Conservation (phyloP, 2,888 invertebrate genomes). For the Campoplex nolae region DNA sequence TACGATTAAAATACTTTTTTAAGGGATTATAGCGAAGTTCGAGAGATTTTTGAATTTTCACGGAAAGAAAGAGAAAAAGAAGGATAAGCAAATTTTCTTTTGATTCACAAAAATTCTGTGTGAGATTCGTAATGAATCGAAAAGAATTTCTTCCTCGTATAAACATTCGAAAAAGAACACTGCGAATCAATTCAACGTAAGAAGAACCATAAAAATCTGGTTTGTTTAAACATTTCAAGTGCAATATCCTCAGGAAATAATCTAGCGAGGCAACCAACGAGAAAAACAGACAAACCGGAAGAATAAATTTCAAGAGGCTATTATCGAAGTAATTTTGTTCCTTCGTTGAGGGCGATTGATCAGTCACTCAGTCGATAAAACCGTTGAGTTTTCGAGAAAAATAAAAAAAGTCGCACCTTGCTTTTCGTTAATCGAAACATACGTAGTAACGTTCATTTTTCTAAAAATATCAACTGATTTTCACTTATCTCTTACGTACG, state of each 20-base stretch:
- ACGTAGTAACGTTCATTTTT: background rate
- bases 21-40: conserved; percentile 2
- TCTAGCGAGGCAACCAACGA: conserved; percentile 4
- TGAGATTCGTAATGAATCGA: background rate
- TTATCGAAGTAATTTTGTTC: conserved; percentile 10
- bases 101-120: background rate
- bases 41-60: background rate
- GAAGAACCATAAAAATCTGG: background rate
- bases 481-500: background rate
- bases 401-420: background rate
- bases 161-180: background rate
- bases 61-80: background rate
- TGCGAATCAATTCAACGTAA: background rate
- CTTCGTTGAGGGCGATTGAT: background rate
- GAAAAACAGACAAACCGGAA: background rate
- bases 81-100: background rate
- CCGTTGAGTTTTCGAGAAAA: background rate
- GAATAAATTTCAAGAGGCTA: conserved; percentile 14
- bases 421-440: no score
- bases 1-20: conserved; percentile 24
- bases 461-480: background rate
- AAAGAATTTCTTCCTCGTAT: background rate
- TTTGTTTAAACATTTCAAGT: background rate
- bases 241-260: conserved; percentile 20
- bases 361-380: background rate